phyloP scores from a whole-genome alignment of 1,140 invertebrate species.

The Hormaphis cornu region DNA sequence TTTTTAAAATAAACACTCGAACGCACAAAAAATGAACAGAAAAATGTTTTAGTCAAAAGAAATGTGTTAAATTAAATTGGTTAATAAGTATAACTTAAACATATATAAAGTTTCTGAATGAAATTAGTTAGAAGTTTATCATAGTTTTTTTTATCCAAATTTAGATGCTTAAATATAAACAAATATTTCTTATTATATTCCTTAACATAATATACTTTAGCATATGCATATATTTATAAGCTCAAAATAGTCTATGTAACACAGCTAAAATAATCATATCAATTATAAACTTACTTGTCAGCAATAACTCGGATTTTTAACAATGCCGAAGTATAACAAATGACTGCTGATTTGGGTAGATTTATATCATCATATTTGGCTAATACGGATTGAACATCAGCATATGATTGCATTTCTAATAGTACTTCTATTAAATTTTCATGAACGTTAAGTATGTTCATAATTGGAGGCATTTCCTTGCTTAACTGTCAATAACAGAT shows the following conservation, averaged over 20 bases:
- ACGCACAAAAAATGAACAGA: too few relatives aligned
- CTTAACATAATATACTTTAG: too few relatives aligned
- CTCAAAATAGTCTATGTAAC: neutral
- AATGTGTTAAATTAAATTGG: too few relatives aligned
- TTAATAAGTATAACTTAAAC: too few relatives aligned
- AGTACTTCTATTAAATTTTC: constrained; percentile 95
- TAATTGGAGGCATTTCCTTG: constrained; percentile 92
- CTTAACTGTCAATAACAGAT: constrained; percentile 55
- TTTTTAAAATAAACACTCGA: too few relatives aligned
- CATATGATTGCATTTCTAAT: constrained; percentile 91
- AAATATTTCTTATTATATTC: too few relatives aligned
- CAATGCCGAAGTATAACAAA: constrained; percentile 92
- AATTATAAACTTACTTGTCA: constrained; percentile 60
- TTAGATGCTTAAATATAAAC: too few relatives aligned
- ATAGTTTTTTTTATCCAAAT: too few relatives aligned
- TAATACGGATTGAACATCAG: constrained; percentile 90
- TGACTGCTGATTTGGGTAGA: constrained; percentile 90
- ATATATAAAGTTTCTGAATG: too few relatives aligned
- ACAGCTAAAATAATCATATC: neutral
- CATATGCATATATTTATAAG: too few relatives aligned
- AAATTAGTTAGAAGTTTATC: too few relatives aligned
- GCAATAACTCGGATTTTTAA: constrained; percentile 86
- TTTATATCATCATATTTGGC: constrained; percentile 96
- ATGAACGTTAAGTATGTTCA: constrained; percentile 92
- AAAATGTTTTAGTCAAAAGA: too few relatives aligned